These are phyloP conservation scores for Pegoplata infirma DNA, from an alignment of 2,888 invertebrate species.

Conservation along the genomic window DNA sequence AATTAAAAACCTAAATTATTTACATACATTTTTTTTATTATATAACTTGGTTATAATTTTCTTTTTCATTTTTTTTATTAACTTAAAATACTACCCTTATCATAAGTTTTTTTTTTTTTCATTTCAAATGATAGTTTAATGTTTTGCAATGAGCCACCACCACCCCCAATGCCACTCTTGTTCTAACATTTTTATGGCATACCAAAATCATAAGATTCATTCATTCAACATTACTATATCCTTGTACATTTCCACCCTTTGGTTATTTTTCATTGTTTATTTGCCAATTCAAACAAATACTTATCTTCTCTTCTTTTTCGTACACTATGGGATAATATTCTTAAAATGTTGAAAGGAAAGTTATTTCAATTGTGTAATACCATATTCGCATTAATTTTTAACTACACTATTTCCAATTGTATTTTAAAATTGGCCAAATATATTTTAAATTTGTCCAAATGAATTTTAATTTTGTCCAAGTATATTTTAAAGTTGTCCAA, in stretches of 20 bases:
- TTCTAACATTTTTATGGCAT: neutral
- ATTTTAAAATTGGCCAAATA: too few relatives aligned
- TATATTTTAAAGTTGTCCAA: too few relatives aligned
- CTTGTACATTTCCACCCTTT: neutral
- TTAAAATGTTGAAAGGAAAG: too few relatives aligned
- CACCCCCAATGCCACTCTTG: too few relatives aligned
- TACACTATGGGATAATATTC: neutral
- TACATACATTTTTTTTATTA: slow-evolving; percentile 21
- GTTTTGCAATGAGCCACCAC: neutral
- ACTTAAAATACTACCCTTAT: too few relatives aligned
- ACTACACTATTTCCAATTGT: too few relatives aligned
- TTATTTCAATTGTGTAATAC: too few relatives aligned
- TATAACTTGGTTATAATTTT: slow-evolving; percentile 29
- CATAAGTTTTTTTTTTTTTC: neutral
- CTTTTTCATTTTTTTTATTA: too few relatives aligned
- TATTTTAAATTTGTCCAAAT: too few relatives aligned
- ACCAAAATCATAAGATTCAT: neutral
- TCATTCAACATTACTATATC: neutral
- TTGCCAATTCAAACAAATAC: neutral
- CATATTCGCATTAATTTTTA: too few relatives aligned
- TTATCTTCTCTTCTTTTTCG: neutral
- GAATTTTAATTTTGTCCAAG: too few relatives aligned
- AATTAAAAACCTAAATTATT: too few relatives aligned
- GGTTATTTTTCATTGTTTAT: neutral
- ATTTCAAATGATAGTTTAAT: neutral